Conservation (phyloP, 2,888 invertebrate genomes). For the Magallana nippona region DNA sequence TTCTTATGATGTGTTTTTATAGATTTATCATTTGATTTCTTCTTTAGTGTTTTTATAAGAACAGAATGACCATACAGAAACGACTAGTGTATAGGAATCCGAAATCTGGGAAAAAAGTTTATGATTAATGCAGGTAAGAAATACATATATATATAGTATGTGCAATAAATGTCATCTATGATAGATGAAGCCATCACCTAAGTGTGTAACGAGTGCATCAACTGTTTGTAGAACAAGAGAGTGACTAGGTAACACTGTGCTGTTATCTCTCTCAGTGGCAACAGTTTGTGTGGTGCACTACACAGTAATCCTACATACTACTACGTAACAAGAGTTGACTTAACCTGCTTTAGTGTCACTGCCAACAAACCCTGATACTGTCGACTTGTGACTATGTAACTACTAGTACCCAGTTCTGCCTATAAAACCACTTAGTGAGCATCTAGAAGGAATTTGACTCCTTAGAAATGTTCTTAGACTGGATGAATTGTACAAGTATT, state of each 20-base stretch:
- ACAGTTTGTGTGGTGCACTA: background rate
- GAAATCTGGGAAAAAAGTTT: background rate
- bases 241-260: constrained; percentile 12
- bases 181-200: background rate
- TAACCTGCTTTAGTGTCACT: too few species aligned
- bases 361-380: too few species aligned
- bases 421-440: too few species aligned
- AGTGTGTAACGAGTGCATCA: background rate
- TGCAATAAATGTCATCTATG: constrained; percentile 22
- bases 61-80: background rate
- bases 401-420: too few species aligned
- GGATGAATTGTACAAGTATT: too few species aligned
- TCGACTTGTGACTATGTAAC: too few species aligned
- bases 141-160: background rate
- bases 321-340: too few species aligned
- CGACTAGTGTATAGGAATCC: background rate
- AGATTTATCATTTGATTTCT: background rate
- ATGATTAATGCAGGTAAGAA: background rate
- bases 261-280: background rate
- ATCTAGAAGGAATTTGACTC: too few species aligned
- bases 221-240: constrained; percentile 8
- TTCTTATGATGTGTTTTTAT: constrained; percentile 13
- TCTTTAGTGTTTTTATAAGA: background rate
- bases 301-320: background rate
- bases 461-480: too few species aligned